Conservation (phyloP, 2,888 invertebrate genomes). For the Crepidodera aurea region DNA sequence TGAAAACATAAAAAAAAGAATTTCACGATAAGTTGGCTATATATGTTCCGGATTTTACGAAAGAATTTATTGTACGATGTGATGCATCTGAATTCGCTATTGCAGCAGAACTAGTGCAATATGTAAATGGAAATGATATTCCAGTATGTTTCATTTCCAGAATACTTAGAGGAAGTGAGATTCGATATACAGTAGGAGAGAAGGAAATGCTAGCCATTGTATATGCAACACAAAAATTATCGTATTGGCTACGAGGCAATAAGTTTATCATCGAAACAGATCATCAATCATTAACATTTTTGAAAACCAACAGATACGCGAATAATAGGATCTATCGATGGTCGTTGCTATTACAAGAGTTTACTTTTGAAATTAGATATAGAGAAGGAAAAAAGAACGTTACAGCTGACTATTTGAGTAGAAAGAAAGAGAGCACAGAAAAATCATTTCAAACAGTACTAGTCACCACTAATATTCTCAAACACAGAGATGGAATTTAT, state of each 20-base stretch:
- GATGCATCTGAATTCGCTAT: conserved; percentile 14
- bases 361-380: conserved; percentile 15
- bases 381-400: conserved; percentile 19
- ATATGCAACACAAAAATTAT: conserved; percentile 18
- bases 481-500: background rate
- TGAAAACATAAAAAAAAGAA: conserved; percentile 9
- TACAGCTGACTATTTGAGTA: conserved; percentile 13
- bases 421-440: conserved; percentile 1
- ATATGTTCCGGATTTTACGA: conserved; percentile 12
- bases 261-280: conserved; percentile 25
- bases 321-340: conserved; percentile 27
- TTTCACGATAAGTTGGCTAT: conserved; percentile 7
- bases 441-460: background rate
- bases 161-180: conserved; percentile 6
- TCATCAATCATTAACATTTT: conserved; percentile 22
- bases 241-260: conserved; percentile 17
- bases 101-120: conserved; percentile 19
- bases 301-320: conserved; percentile 22
- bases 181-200: conserved; percentile 11
- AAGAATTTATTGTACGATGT: conserved; percentile 13
- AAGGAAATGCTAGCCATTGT: conserved; percentile 20
- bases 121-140: conserved; percentile 1
- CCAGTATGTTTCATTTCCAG: conserved; percentile 15
- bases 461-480: background rate
- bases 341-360: conserved; percentile 13